Base-by-base conservation (phyloP, 2,113 vertebrate genomes). In the Balaenoptera acutorostrata region DNA sequence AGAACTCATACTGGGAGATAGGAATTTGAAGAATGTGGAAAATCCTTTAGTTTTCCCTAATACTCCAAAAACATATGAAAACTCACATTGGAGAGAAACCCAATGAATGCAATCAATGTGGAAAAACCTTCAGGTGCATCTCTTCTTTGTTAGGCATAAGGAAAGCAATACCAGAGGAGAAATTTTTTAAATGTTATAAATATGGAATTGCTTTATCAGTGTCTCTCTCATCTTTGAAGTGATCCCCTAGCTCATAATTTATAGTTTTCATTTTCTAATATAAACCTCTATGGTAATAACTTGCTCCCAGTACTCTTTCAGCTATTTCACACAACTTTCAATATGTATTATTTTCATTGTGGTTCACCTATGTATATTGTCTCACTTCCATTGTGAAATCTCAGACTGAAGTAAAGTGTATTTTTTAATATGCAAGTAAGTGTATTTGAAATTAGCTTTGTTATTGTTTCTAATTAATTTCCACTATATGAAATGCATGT, bases 1-100 rank as follows among this genome's bases (percentile, higher is more conserved):
- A 97, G 93, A 94, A 95, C 72, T 93, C 92, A 97, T 91, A 97
- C 39, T 97, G 61, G 52, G 12, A 95, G 41, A 63, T 5, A 78
- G 10, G 18, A 27, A 7, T 61, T 8, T 61, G 59, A 91, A 86
- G 27, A 91, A 71, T 88, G 5, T 71, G 21, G 11, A 85, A 95
- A 82, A 39, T 78, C 25, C 3, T 81, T 93, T 71, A 15, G 3
- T 55, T 71, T 94, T 75, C 8, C 6, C 7, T 81, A 12, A 25
- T 80, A 68, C 0, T 92, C 89, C 27, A 97, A 93, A 92, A 41
- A 63, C 29, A 72, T 33, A 3, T 77, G 57, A 83, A 94, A 85
- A 94, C 33, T 88, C 31, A 78, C 23, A 86, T 6, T 94, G 41
- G 4, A 89, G 57, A 81, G 18, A 88, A 95, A 72, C 2, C 3